These are phyloP conservation scores for Leptocoma aspasia DNA, from an alignment of 2,113 vertebrate species.

Conservation along the genomic window DNA sequence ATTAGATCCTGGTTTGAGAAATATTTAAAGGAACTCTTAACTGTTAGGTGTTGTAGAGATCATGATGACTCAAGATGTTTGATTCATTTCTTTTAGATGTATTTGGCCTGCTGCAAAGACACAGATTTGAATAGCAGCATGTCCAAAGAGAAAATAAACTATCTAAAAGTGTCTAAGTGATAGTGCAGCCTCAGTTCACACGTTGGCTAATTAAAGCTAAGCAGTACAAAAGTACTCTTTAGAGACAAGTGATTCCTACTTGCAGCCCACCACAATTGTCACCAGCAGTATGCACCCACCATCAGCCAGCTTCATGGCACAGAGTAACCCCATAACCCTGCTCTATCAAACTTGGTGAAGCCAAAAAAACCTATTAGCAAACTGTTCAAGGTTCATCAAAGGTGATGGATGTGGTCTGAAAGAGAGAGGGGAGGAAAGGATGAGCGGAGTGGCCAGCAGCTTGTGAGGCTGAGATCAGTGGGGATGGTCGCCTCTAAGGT, in stretches of 20 bases:
- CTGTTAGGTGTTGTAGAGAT: neutral
- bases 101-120: fast-evolving
- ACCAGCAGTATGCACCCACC: neutral
- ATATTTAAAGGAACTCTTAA: neutral
- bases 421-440: neutral
- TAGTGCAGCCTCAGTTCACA: neutral
- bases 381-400: neutral
- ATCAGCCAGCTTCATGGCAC: neutral
- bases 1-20: neutral
- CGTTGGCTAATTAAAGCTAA: neutral
- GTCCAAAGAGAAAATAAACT: neutral
- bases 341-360: neutral
- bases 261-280: neutral
- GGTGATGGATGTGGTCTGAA: neutral
- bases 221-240: neutral
- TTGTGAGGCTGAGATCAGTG: neutral
- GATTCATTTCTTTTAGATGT: neutral
- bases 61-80: neutral
- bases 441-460: neutral
- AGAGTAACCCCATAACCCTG: neutral
- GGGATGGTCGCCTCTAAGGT: fast-evolving
- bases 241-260: neutral
- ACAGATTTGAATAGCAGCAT: neutral
- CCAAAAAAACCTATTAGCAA: neutral
- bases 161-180: neutral